Percentiles rank a stretch among this genome's conserved stretches.
These are phyloP conservation scores for Drosophila ustulata DNA, from an alignment of 2,888 invertebrate species.

Conservation along the genomic window DNA sequence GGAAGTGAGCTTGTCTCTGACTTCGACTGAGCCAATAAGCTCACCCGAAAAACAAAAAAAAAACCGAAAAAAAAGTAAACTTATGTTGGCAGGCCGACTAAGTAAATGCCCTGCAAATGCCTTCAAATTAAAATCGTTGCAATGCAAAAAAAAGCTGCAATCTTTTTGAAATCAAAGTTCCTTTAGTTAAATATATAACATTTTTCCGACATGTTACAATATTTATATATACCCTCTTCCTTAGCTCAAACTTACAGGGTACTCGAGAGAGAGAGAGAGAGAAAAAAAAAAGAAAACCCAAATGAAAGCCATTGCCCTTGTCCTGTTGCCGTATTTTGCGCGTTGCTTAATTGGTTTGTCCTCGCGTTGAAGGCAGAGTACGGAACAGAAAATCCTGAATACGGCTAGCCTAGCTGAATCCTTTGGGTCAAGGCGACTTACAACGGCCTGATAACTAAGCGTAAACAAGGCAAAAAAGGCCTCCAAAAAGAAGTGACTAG, in stretches of 20 bases:
- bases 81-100: neutral
- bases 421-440: conserved; percentile 29
- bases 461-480: neutral
- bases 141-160: no score
- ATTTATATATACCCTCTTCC: neutral
- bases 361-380: conserved; percentile 18
- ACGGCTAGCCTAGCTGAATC: conserved; percentile 23
- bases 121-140: no score
- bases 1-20: conserved; percentile 38
- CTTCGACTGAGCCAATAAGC: conserved; percentile 27
- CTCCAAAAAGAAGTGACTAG: neutral
- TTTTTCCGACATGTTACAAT: no score
- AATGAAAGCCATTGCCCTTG: conserved; percentile 35
- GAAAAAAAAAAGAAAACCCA: neutral
- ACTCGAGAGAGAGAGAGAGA: neutral
- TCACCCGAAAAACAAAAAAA: conserved; percentile 9
- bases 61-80: neutral
- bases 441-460: conserved; percentile 12
- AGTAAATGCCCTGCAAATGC: neutral
- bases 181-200: no score
- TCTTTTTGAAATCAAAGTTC: no score
- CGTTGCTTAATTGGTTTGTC: conserved; percentile 52
- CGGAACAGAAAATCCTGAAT: conserved; percentile 31
- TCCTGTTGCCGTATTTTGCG: conserved; percentile 26
- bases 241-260: neutral